Evolutionary conservation across 1,140 invertebrate species (phyloP).

Genomic region (Epicauta chinensis): DNA sequence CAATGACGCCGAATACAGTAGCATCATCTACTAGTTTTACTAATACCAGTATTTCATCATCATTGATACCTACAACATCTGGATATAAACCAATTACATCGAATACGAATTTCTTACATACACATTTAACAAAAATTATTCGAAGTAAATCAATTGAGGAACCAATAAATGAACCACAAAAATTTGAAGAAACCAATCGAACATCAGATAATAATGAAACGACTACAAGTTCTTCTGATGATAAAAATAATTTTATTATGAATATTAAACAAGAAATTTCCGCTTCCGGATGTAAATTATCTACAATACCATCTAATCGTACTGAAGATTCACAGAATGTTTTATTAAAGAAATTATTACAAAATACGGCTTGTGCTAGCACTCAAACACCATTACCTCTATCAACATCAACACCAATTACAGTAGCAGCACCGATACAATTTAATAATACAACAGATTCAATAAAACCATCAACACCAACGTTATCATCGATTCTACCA

Average conservation of each 20-base stretch:
- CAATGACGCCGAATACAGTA: conserved; percentile 7
- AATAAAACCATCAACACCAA: conserved; percentile 58
- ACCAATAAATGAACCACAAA: conserved; percentile 9
- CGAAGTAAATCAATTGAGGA: conserved; percentile 26
- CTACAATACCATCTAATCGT: conserved; percentile 36
- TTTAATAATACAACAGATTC: conserved; percentile 66
- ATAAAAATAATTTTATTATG: conserved; percentile 3
- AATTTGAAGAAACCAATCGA: conserved; percentile 21
- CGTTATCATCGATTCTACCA: conserved; percentile 45
- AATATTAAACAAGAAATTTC: conserved; percentile 37
- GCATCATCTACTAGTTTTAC: background rate
- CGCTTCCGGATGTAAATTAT: conserved; percentile 39
- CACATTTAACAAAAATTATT: conserved; percentile 47
- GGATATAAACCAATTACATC: conserved; percentile 25
- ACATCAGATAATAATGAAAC: background rate
- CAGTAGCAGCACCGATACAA: conserved; percentile 52
- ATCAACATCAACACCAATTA: conserved; percentile 41
- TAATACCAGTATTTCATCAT: background rate
- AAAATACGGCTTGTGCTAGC: conserved; percentile 69
- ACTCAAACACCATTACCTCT: conserved; percentile 46
- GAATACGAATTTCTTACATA: conserved; percentile 45
- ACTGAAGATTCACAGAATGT: conserved; percentile 82
- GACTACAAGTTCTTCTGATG: conserved; percentile 1
- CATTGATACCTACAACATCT: conserved; percentile 15
- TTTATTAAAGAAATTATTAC: conserved; percentile 79